A percentile compares a stretch with the other conserved stretches of the same genome.
phyloP scores from a whole-genome alignment of 2,888 invertebrate genomes.

The Agelastica alni region DNA sequence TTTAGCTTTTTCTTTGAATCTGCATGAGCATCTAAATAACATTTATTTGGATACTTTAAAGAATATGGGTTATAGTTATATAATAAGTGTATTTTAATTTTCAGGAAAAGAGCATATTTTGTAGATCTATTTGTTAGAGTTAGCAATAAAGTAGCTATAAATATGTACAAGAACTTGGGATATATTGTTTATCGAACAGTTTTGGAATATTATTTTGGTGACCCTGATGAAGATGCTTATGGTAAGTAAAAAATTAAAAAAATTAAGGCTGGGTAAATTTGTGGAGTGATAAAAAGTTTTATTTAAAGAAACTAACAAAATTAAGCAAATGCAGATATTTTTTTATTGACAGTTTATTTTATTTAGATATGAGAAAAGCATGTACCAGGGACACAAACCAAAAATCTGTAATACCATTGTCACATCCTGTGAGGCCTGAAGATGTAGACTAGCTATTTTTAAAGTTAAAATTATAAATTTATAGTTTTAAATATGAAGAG shows the following conservation, averaged over 20 bases:
- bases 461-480: too few species aligned
- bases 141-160: constrained; percentile 95
- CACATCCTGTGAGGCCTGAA: constrained; percentile 93
- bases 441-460: constrained; percentile 88
- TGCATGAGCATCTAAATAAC: too few species aligned
- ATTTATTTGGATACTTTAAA: too few species aligned
- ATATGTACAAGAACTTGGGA: constrained; percentile 95
- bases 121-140: constrained; percentile 98
- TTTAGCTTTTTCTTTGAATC: too few species aligned
- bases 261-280: too few species aligned
- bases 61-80: too few species aligned
- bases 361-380: constrained; percentile 98
- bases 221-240: constrained; percentile 98
- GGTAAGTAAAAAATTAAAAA: too few species aligned
- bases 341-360: too few species aligned
- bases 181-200: constrained; percentile 97
- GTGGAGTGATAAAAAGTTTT: too few species aligned
- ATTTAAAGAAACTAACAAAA: too few species aligned
- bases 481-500: too few species aligned
- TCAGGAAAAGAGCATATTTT: constrained; percentile 93
- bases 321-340: too few species aligned
- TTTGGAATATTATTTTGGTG: constrained; percentile 96
- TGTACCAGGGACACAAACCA: constrained; percentile 89
- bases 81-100: constrained; percentile 50
- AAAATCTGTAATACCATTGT: constrained; percentile 89